These are phyloP conservation scores for Pyrrhia umbra DNA, from an alignment of 2,888 invertebrate genomes.

Conservation along the genomic window DNA sequence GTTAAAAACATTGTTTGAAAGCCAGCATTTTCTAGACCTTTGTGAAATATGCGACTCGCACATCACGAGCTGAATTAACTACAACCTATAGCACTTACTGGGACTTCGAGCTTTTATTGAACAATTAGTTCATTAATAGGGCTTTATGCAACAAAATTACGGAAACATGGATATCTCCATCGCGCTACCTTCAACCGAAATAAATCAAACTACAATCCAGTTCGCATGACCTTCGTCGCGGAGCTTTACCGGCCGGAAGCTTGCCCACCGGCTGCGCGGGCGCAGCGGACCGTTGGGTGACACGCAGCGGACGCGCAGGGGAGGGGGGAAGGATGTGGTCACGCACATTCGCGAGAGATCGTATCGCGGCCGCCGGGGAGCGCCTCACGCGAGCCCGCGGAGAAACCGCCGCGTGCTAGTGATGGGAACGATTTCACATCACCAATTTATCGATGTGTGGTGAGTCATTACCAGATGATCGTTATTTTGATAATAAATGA, in stretches of 20 bases:
- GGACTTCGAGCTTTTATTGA: too few species aligned
- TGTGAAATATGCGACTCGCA: too few species aligned
- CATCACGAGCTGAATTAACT: too few species aligned
- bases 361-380: constrained; percentile 75
- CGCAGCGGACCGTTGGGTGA: constrained; percentile 62
- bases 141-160: too few species aligned
- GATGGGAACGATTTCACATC: constrained; percentile 7
- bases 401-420: constrained; percentile 69
- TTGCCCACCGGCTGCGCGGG: constrained; percentile 67
- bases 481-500: too few species aligned
- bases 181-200: constrained; percentile 7
- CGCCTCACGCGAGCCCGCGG: constrained; percentile 66
- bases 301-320: constrained; percentile 55
- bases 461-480: too few species aligned
- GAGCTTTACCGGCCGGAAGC: constrained; percentile 73
- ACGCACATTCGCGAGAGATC: constrained; percentile 82
- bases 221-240: constrained; percentile 62
- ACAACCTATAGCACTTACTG: too few species aligned
- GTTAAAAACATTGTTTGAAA: too few species aligned
- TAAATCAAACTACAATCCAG: constrained; percentile 28
- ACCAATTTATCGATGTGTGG: constrained; percentile 20
- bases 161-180: background rate
- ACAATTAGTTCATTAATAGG: too few species aligned
- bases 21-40: too few species aligned
- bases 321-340: constrained; percentile 81